Conservation (phyloP, 2,888 invertebrate species). For the Orthosia gracilis region DNA sequence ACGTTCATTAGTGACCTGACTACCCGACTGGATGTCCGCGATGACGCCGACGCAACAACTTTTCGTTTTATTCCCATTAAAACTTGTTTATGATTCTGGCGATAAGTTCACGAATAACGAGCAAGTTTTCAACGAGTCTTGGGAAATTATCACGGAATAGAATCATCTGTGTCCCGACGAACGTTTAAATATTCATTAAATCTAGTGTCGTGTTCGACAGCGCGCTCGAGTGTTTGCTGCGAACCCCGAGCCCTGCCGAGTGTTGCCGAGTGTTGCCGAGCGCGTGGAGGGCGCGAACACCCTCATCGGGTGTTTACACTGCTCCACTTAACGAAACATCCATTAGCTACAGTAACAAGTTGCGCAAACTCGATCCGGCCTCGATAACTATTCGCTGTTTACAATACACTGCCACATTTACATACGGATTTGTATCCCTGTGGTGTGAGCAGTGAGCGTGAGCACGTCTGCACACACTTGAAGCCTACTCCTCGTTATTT, state of each 20-base stretch:
- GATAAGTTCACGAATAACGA: slow-evolving; percentile 68
- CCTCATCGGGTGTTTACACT: slow-evolving; percentile 56
- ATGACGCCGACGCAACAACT: slow-evolving; percentile 43
- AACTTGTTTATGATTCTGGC: slow-evolving; percentile 68
- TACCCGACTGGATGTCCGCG: slow-evolving; percentile 5
- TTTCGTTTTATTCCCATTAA: slow-evolving; percentile 68
- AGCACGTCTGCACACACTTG: slow-evolving; percentile 46
- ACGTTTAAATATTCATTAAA: slow-evolving; percentile 72
- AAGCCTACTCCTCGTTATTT: slow-evolving; percentile 51
- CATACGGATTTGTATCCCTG: slow-evolving; percentile 54
- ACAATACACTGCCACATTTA: slow-evolving; percentile 61
- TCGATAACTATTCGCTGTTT: slow-evolving; percentile 59
- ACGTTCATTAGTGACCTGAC: slow-evolving; percentile 30
- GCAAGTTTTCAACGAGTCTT: slow-evolving; percentile 61
- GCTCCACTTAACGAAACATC: slow-evolving; percentile 64
- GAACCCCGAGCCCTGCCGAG: slow-evolving; percentile 31
- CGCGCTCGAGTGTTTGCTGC: slow-evolving; percentile 51
- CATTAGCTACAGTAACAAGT: slow-evolving; percentile 65
- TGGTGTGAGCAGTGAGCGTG: slow-evolving; percentile 9
- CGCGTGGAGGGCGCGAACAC: slow-evolving; percentile 40
- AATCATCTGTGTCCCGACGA: slow-evolving; percentile 63
- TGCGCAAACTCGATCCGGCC: slow-evolving; percentile 55
- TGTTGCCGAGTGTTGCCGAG: slow-evolving; percentile 27
- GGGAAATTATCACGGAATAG: slow-evolving; percentile 59
- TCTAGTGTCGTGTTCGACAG: slow-evolving; percentile 59